These are phyloP conservation scores for Crotophaga sulcirostris DNA, from an alignment of 2,113 vertebrate genomes.

Conservation along the genomic window DNA sequence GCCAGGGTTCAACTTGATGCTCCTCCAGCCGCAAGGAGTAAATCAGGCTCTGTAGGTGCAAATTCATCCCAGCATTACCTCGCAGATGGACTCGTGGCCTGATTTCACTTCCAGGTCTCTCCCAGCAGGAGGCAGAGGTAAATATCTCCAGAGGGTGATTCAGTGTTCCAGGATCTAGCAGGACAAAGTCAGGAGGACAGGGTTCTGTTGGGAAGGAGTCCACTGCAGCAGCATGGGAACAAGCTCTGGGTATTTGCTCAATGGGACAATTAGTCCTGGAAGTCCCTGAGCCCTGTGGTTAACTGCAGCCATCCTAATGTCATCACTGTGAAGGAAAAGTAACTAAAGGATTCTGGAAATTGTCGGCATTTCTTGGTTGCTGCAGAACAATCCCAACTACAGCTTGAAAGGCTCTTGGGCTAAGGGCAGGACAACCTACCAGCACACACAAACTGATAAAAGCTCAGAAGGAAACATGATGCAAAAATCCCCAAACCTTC, in stretches of 20 bases:
- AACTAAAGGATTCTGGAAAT: not conserved
- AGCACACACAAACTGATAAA: not conserved
- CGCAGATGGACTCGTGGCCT: not conserved
- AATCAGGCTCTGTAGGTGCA: not conserved
- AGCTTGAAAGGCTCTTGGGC: not conserved
- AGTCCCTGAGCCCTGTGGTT: not conserved
- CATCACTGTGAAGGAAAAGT: not conserved
- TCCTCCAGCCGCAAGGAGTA: accelerated
- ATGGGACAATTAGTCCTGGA: not conserved
- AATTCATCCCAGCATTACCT: not conserved
- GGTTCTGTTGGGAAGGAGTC: not conserved
- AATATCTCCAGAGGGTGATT: not conserved
- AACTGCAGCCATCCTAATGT: not conserved
- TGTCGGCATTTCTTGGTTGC: not conserved
- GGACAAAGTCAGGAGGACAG: not conserved
- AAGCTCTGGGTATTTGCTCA: not conserved
- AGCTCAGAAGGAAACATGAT: not conserved
- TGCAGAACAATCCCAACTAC: not conserved
- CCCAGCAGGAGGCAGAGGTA: not conserved
- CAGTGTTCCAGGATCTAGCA: not conserved
- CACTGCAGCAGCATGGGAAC: not conserved
- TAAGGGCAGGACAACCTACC: not conserved
- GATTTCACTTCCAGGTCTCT: not conserved
- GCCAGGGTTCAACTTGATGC: not conserved
- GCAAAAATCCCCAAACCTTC: not conserved